These are phyloP conservation scores for Microdon myrmicae DNA, from an alignment of 2,888 invertebrate species.

Conservation along the genomic window DNA sequence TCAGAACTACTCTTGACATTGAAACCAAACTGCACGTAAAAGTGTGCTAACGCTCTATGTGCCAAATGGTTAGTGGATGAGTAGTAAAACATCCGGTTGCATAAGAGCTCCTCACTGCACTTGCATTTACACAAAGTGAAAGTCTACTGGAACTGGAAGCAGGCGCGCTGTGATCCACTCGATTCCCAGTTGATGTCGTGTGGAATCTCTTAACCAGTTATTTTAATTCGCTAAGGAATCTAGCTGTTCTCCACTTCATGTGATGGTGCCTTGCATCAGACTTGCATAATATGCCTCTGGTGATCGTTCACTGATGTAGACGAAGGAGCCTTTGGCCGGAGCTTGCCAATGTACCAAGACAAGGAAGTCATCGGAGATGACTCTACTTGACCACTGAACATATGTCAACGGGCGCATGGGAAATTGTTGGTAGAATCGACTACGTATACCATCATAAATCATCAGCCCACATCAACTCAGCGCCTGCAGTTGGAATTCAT, in stretches of 20 bases:
- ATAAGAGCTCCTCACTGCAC: slow-evolving; percentile 10
- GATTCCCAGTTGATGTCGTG: background rate
- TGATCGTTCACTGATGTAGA: too few relatives aligned
- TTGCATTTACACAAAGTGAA: slow-evolving; percentile 10
- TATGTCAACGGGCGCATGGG: too few relatives aligned
- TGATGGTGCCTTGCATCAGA: background rate
- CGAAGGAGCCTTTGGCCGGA: too few relatives aligned
- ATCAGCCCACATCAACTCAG: too few relatives aligned
- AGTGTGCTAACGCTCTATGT: background rate
- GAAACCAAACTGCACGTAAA: background rate
- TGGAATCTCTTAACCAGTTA: background rate
- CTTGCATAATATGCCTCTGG: slow-evolving; percentile 3
- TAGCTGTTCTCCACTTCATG: slow-evolving; percentile 3
- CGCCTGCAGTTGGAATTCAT: too few relatives aligned
- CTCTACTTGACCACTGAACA: too few relatives aligned
- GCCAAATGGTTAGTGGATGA: slow-evolving; percentile 7
- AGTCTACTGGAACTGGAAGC: slow-evolving; percentile 3
- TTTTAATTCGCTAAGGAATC: slow-evolving; percentile 10
- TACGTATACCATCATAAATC: too few relatives aligned
- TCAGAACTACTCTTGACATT: slow-evolving; percentile 11
- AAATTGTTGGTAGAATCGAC: too few relatives aligned
- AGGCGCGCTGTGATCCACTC: background rate
- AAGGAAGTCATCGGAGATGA: too few relatives aligned
- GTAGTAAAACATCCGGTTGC: slow-evolving; percentile 1
- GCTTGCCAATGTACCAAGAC: too few relatives aligned